Percentiles rank a stretch among this genome's conserved stretches.
Conservation (phyloP, 2,888 invertebrate genomes). For the Lissocephala sabroskyi region DNA sequence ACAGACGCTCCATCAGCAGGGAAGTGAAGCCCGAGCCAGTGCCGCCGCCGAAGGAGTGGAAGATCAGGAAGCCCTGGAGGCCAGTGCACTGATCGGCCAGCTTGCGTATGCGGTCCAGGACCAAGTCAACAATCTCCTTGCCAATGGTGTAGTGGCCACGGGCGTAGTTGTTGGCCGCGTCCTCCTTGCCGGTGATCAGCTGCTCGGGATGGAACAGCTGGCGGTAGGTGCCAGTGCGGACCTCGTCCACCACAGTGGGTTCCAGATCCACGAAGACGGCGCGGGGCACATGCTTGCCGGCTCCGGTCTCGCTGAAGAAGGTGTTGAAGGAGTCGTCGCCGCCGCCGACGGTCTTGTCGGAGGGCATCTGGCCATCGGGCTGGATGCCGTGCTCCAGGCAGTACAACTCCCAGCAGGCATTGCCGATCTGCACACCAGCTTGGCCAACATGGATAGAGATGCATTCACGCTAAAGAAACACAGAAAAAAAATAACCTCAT, state of each 20-base stretch:
- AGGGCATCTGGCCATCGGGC: slow-evolving; percentile 90
- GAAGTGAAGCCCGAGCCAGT: slow-evolving; percentile 96
- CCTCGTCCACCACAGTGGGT: slow-evolving; percentile 94
- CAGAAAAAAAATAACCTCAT: slow-evolving; percentile 3
- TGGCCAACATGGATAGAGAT: slow-evolving; percentile 91
- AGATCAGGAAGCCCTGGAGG: slow-evolving; percentile 90
- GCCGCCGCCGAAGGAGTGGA: slow-evolving; percentile 91
- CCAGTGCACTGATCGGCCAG: slow-evolving; percentile 91
- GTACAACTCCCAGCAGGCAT: slow-evolving; percentile 90
- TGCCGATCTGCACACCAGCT: slow-evolving; percentile 90
- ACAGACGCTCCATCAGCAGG: slow-evolving; percentile 91
- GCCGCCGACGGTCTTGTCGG: slow-evolving; percentile 83
- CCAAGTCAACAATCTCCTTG: slow-evolving; percentile 89
- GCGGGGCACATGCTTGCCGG: slow-evolving; percentile 89
- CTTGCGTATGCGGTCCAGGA: slow-evolving; percentile 86
- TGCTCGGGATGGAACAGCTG: slow-evolving; percentile 93
- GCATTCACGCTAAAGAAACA: slow-evolving; percentile 75
- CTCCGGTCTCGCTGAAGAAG: slow-evolving; percentile 81
- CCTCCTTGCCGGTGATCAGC: slow-evolving; percentile 92
- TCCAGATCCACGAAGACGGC: slow-evolving; percentile 93
- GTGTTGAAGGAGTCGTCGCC: slow-evolving; percentile 86
- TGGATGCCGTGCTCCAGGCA: slow-evolving; percentile 89
- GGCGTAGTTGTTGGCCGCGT: slow-evolving; percentile 95
- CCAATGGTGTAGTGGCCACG: slow-evolving; percentile 96
- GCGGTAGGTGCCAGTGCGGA: slow-evolving; percentile 87